These are phyloP conservation scores for Oenanthe oenanthe DNA, from an alignment of 2,113 vertebrate genomes.

Conservation along the genomic window DNA sequence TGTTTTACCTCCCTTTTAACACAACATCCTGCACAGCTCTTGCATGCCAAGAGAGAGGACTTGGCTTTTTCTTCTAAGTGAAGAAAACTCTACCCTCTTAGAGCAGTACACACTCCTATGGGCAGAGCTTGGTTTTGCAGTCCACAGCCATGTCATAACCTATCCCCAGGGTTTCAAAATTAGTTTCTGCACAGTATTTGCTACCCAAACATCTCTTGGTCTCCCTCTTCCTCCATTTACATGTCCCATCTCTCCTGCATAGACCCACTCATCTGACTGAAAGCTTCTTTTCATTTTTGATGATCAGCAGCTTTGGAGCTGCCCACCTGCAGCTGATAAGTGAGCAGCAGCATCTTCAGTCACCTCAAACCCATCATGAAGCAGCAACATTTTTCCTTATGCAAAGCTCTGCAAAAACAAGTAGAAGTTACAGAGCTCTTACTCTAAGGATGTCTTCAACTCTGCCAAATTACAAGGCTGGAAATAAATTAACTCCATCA, in stretches of 20 bases:
- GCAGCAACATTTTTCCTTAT: background rate
- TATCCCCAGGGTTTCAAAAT: background rate
- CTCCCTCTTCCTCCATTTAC: background rate
- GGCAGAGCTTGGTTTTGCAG: background rate
- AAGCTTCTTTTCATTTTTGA: background rate
- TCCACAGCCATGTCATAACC: background rate
- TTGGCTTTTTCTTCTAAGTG: background rate
- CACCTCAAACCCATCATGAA: background rate
- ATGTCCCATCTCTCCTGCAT: background rate
- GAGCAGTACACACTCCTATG: accelerated
- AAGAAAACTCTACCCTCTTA: background rate
- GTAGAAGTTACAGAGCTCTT: background rate
- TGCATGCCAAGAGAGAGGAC: background rate
- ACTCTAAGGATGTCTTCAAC: background rate
- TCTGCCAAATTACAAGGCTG: background rate
- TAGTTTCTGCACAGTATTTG: background rate
- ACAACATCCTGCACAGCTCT: background rate
- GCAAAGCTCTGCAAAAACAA: background rate
- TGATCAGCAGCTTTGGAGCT: background rate
- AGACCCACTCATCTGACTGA: background rate
- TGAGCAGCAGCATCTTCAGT: background rate
- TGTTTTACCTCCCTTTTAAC: background rate
- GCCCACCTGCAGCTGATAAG: background rate
- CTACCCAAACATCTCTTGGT: background rate
- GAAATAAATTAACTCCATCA: background rate